A percentile compares a stretch with the other conserved stretches of the same genome.
Evolutionary conservation across 2,797 vertebrate genomes (phyloP).

Genomic region (Micromesistius poutassou): DNA sequence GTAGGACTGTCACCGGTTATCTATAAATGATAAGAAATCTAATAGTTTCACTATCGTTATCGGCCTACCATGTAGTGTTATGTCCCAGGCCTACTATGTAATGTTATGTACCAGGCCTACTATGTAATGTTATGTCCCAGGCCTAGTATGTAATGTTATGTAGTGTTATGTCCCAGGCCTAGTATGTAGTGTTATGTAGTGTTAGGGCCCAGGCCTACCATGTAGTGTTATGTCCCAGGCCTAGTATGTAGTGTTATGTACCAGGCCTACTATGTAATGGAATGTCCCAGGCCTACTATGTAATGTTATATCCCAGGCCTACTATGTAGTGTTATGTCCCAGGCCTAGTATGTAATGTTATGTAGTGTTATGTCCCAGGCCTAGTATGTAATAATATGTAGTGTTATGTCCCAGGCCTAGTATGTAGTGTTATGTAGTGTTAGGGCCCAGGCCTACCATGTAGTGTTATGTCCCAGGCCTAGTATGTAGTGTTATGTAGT

Average conservation of each 20-base stretch:
- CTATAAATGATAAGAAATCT: background rate
- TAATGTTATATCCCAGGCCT: background rate
- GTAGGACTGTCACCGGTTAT: background rate
- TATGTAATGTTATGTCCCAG: background rate
- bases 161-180: too few species aligned
- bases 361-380: background rate
- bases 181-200: background rate
- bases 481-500: background rate
- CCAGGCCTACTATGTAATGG: background rate
- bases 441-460: background rate
- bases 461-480: background rate
- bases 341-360: background rate
- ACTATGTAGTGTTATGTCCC: background rate
- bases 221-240: background rate
- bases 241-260: background rate
- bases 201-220: background rate
- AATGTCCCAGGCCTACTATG: background rate
- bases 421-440: background rate
- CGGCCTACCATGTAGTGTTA: background rate
- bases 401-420: background rate
- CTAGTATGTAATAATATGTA: background rate
- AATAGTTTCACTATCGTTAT: too few species aligned
- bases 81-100: background rate
- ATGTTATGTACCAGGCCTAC: too few species aligned
- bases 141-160: too few species aligned